phyloP scores from a whole-genome alignment of 2,888 invertebrate species.

The Listrodromus nycthemerus region DNA sequence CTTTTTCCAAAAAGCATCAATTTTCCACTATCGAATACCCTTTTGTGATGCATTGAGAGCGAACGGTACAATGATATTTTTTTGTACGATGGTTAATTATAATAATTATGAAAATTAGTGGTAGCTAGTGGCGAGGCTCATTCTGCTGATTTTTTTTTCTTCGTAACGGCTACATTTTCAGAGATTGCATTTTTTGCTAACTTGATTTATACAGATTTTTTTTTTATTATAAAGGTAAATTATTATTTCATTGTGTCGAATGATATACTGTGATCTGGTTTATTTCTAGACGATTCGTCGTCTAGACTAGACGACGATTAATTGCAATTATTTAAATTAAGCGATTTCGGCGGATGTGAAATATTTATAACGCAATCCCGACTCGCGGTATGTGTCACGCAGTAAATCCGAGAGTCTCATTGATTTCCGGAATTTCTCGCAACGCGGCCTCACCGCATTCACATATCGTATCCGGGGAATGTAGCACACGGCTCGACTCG shows the following conservation, averaged over 20 bases:
- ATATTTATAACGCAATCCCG: not conserved
- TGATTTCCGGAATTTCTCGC: slow-evolving; percentile 57
- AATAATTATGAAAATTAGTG: too few relatives aligned
- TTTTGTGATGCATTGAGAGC: too few relatives aligned
- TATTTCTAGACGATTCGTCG: too few relatives aligned
- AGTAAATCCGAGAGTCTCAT: slow-evolving; percentile 43
- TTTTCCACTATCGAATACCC: too few relatives aligned
- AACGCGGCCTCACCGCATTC: not conserved
- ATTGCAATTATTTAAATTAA: not conserved
- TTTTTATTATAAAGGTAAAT: not conserved
- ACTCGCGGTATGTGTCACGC: slow-evolving; percentile 35
- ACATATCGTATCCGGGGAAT: slow-evolving; percentile 31
- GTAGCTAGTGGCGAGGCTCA: too few relatives aligned
- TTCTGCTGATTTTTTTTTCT: too few relatives aligned
- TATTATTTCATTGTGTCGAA: not conserved
- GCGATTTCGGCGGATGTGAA: not conserved
- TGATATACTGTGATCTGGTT: not conserved
- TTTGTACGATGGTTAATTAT: too few relatives aligned
- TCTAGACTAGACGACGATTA: not conserved
- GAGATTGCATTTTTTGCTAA: too few relatives aligned
- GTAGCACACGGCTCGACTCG: slow-evolving; percentile 15
- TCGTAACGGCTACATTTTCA: too few relatives aligned
- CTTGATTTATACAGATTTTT: too few relatives aligned
- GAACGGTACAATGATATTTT: too few relatives aligned
- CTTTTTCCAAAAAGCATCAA: too few relatives aligned